Evolutionary conservation across 35 echinoderm and acorn worm genomes (phyloP), one percentile per base, ranked within the genome.

Genomic region (Apostichopus parvimensis): DNA sequence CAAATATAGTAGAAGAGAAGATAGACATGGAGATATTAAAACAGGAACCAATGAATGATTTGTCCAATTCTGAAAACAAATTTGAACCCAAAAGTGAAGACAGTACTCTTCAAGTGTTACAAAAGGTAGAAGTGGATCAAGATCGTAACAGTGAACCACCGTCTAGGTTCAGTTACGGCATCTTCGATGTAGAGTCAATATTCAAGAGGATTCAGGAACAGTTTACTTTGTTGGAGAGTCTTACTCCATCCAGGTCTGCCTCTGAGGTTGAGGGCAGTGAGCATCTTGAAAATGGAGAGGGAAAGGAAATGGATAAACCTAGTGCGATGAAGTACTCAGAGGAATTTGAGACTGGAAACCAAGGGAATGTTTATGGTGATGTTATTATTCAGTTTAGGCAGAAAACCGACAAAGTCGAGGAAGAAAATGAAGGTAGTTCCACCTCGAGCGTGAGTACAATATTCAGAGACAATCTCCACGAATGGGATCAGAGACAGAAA

Each of bases 331-430:
- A 88, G 8, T 72, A 66, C 52, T 88, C 86, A 3, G 86, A 88
- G 15, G 86, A 88, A 88, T 88, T 88, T 88, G 86, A 88, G 62
- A 88, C 86, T 52, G 86, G 86, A 17, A 88, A 64, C 26, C 60
- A 68, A 21, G 64, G 86, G 2, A 14, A 52, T 71, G 62, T 88
- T 14, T 88, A 88, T 88, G 86, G 86, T 68, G 86, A 88, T 88
- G 86, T 88, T 20, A 88, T 88, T 34, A 88, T 88, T 54, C 86
- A 88, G 26, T 88, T 88, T 62, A 88, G 14, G 64, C 86, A 68
- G 52, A 88, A 66, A 26, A 8, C 60, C 8, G 68, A 14, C 6
- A 73, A 34, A 12, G 64, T 62, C 2, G 62, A 34, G 4, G 86
- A 34, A 72, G 64, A 73, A 72, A 11, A 66, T 73, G 13, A 10